Evolutionary conservation across 2,113 vertebrate genomes (phyloP).

Genomic region (Protobothrops flavoviridis): DNA sequence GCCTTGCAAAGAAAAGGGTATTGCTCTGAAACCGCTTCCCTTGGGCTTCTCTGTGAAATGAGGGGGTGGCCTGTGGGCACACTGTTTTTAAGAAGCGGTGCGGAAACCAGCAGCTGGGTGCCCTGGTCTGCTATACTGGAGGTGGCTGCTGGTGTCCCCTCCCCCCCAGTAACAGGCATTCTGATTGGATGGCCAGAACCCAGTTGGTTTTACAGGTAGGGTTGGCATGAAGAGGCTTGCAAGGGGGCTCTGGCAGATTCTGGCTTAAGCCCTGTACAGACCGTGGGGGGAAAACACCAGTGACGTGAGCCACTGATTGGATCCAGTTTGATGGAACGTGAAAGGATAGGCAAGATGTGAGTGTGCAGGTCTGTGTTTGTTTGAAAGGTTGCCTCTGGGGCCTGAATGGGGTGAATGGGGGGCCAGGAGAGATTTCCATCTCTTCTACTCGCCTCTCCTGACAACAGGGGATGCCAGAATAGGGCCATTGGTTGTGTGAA

Average conservation of each 20-base stretch:
- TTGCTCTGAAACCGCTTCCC: background rate
- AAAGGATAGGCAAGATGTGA: background rate
- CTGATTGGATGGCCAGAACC: background rate
- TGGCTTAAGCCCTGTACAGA: background rate
- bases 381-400: rapidly evolving
- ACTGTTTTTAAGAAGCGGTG: background rate
- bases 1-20: background rate
- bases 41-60: background rate
- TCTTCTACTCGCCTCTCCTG: background rate
- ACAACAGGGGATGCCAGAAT: background rate
- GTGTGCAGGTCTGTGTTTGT: background rate
- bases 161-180: background rate
- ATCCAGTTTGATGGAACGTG: background rate
- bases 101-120: background rate
- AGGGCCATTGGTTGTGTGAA: constrained; percentile 4
- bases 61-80: background rate
- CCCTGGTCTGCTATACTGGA: background rate
- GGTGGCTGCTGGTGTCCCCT: too few relatives aligned
- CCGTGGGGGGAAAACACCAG: background rate
- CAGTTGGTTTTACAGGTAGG: background rate
- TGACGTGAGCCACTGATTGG: background rate
- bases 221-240: background rate
- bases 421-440: too few relatives aligned
- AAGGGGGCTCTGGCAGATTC: background rate
- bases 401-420: background rate